These are phyloP conservation scores for Trachythela sp. DNA, from an alignment of 64 coral and sea anemone species.

Conservation along the genomic window DNA sequence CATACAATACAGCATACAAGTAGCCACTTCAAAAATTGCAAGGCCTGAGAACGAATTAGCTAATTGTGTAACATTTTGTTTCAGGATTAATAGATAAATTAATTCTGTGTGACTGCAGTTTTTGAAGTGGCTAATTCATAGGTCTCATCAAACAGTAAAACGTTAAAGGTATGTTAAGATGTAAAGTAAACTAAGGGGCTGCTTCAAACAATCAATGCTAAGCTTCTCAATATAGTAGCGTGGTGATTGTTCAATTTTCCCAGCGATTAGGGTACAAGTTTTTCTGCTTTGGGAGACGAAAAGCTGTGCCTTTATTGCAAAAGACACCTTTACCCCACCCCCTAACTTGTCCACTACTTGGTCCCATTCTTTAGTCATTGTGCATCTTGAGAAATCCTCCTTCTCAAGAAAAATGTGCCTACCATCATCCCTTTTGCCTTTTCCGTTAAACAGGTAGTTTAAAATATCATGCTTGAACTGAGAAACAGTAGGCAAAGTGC, in stretches of 20 bases:
- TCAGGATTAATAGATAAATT: too few relatives aligned
- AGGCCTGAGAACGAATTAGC: too few relatives aligned
- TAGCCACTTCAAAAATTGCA: too few relatives aligned
- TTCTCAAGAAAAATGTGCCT: slow-evolving; percentile 7
- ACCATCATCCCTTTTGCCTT: slow-evolving; percentile 6
- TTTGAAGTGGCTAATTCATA: too few relatives aligned
- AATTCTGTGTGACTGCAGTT: too few relatives aligned
- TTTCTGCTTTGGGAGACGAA: slow-evolving; percentile 18
- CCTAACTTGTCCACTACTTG: background rate
- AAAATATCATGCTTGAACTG: background rate
- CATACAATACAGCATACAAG: too few relatives aligned
- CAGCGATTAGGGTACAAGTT: background rate
- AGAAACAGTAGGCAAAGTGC: background rate
- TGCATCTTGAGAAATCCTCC: background rate
- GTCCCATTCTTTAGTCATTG: slow-evolving; percentile 11
- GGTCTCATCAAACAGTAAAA: background rate
- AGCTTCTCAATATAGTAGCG: slow-evolving; percentile 6
- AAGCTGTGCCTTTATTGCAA: slow-evolving; percentile 1
- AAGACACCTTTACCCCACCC: slow-evolving; percentile 12
- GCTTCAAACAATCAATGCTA: slow-evolving; percentile 9
- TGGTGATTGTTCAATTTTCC: slow-evolving; percentile 15
- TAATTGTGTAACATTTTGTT: too few relatives aligned
- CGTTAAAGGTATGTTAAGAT: background rate
- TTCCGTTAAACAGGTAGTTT: background rate
- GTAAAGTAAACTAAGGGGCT: background rate